Conservation (phyloP, 2,113 vertebrate genomes). For the Narcine bancroftii region DNA sequence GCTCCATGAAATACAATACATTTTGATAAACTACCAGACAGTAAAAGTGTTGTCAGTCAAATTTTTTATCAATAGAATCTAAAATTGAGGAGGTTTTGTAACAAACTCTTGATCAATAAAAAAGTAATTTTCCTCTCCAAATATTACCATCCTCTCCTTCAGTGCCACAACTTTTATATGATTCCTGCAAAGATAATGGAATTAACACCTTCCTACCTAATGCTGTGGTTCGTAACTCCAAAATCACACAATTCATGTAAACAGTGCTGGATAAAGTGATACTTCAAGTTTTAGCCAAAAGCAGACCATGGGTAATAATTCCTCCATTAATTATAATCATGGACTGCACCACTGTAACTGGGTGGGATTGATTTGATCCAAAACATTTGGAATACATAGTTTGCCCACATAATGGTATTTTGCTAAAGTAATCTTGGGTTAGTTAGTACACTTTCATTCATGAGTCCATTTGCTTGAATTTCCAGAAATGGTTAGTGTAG, state of each 20-base stretch:
- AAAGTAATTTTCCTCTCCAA: neutral
- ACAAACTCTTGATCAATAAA: neutral
- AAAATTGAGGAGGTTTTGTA: neutral
- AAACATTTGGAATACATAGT: neutral
- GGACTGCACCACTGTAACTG: neutral
- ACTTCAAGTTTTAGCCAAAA: neutral
- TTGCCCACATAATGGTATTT: neutral
- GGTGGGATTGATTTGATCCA: neutral
- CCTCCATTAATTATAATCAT: neutral
- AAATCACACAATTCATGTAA: neutral
- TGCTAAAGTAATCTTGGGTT: neutral
- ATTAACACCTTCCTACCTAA: neutral
- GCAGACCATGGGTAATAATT: neutral
- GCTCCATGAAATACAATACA: neutral
- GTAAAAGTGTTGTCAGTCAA: neutral
- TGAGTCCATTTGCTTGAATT: neutral
- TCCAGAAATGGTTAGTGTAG: too few species aligned
- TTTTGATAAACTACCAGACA: neutral
- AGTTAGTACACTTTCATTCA: neutral
- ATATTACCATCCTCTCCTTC: too few species aligned
- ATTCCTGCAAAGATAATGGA: neutral
- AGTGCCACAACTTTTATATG: too few species aligned
- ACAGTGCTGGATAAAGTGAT: neutral
- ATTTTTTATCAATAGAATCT: neutral
- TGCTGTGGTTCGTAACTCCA: neutral